These are phyloP conservation scores for Melanostoma scalare DNA, from an alignment of 2,888 invertebrate species.

Conservation along the genomic window DNA sequence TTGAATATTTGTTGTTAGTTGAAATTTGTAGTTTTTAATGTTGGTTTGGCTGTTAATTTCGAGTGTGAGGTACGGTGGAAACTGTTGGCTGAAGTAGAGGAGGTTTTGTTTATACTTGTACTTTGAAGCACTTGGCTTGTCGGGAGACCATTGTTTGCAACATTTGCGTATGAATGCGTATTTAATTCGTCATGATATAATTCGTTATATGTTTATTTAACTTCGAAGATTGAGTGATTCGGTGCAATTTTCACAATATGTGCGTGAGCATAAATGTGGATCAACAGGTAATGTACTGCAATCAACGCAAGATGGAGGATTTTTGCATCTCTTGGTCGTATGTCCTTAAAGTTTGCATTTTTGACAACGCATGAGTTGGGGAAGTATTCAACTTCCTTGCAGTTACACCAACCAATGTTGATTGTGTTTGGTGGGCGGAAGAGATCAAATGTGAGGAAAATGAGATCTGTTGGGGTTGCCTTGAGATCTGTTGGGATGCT, in stretches of 20 bases:
- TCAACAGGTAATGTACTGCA: conserved; percentile 4
- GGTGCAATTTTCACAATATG: conserved; percentile 14
- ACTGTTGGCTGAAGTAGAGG: no score
- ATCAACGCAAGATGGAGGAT: background rate
- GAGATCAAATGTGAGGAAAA: conserved; percentile 6
- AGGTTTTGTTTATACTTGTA: background rate
- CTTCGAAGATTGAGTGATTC: background rate
- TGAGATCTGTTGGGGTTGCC: background rate
- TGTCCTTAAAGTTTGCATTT: conserved; percentile 10
- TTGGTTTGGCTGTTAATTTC: no score
- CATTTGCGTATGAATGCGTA: background rate
- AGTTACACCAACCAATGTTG: conserved; percentile 14
- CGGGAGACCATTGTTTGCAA: background rate
- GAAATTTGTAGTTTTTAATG: no score
- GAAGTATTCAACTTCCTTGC: conserved; percentile 16
- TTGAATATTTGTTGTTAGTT: no score
- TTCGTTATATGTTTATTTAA: background rate
- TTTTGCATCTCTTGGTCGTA: conserved; percentile 23
- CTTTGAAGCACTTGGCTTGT: background rate
- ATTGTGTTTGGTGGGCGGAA: conserved; percentile 3
- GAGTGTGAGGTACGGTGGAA: no score
- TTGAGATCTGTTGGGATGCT: background rate
- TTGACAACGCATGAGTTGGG: conserved; percentile 8
- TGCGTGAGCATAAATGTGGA: background rate
- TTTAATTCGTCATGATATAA: background rate